Evolutionary conservation across 2,113 vertebrate genomes (phyloP).

Genomic region (Cnemophilus loriae): DNA sequence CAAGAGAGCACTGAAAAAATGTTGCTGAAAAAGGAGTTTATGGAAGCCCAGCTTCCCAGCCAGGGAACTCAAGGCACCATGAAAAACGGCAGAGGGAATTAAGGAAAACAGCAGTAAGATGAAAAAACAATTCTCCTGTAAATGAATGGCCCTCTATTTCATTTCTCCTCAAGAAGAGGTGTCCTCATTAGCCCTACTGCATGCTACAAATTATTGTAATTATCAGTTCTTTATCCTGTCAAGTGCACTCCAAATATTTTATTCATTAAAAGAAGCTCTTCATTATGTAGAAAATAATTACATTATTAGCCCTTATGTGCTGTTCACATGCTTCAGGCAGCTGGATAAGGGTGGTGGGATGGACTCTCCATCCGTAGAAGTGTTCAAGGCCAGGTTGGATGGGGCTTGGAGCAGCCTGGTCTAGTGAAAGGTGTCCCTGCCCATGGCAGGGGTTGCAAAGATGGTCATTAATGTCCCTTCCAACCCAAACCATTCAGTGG

Average conservation of each 20-base stretch:
- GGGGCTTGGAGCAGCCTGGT: not conserved
- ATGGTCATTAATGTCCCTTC: not conserved
- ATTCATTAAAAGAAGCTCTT: not conserved
- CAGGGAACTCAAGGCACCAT: not conserved
- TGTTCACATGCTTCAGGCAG: not conserved
- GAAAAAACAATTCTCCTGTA: not conserved
- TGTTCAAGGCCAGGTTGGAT: not conserved
- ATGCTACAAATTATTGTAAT: not conserved
- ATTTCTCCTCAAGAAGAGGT: not conserved
- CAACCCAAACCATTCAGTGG: not conserved
- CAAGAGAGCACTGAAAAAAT: not conserved
- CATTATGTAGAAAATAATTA: not conserved
- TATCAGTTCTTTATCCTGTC: slow-evolving; percentile 7
- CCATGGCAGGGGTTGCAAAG: not conserved
- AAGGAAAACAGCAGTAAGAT: slow-evolving; percentile 12
- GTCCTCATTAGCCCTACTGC: slow-evolving; percentile 10
- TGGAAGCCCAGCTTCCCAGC: slow-evolving; percentile 10
- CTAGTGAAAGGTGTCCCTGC: not conserved
- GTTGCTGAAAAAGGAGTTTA: slow-evolving; percentile 3
- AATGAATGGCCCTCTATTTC: not conserved
- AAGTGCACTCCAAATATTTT: slow-evolving; percentile 30
- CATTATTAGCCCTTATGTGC: not conserved
- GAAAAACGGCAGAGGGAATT: slow-evolving; percentile 26
- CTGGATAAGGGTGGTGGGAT: not conserved
- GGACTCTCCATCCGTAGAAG: not conserved